Percentiles rank a stretch among this genome's conserved stretches.
phyloP scores from a whole-genome alignment of 2,797 vertebrate species.

The Rhincodon typus region DNA sequence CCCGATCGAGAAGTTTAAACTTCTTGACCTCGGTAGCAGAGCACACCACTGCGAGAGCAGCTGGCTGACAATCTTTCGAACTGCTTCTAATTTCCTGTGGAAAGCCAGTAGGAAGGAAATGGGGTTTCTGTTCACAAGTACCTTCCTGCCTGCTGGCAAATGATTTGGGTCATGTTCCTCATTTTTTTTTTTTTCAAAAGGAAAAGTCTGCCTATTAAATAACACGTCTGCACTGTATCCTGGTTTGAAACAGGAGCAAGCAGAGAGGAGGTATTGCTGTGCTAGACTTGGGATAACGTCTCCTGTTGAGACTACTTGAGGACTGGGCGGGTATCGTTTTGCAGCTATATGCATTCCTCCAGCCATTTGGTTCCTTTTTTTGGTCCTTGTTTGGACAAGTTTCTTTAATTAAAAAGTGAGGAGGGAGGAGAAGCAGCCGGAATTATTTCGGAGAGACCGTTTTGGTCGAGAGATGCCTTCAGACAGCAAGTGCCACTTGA shows the following conservation, averaged over 20 bases:
- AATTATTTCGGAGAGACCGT: neutral
- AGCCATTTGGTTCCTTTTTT: neutral
- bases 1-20: neutral
- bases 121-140: neutral
- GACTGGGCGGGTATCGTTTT: no score
- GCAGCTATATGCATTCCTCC: neutral
- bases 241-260: neutral
- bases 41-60: neutral
- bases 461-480: neutral
- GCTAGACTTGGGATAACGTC: neutral
- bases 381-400: neutral
- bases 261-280: neutral
- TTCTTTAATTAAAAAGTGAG: neutral
- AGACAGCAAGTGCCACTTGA: neutral
- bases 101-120: neutral
- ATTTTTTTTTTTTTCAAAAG: neutral
- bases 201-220: neutral
- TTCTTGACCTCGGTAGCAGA: neutral
- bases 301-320: neutral
- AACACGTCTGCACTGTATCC: neutral
- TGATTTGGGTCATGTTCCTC: neutral
- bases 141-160: neutral
- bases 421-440: neutral
- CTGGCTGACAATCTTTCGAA: neutral
- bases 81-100: neutral